Base-by-base conservation (phyloP, 2,888 invertebrate species). In the Bombyx huttoni region DNA sequence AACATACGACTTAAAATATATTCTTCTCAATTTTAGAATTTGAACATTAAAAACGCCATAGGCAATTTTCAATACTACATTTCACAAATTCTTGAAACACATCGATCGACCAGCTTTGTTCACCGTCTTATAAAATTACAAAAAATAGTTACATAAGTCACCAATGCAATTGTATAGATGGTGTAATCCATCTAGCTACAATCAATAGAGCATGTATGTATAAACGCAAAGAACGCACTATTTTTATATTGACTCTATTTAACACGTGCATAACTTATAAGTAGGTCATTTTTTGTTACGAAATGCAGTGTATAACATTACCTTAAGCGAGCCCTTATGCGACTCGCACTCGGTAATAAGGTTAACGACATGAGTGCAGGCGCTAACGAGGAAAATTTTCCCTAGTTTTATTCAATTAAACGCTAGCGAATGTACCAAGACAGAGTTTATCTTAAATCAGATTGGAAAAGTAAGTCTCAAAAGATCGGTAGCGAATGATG, bases 341-440 rank as follows among this genome's bases (percentile, higher is more conserved):
- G 70, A 70, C 69, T 67, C 69, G 62, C 71, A 68, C 68, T 67
- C 65, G 62, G 74, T 81, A 79, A 81, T 80, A 75, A 78, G 81
- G 80, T 81, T 81, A 82, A 82, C 78, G 80, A 81, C 75, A 67
- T 67, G 69, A 68, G 68, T 68, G 75, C 72, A 75, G 71, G 73
- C 67, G 66, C 71, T 76, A 80, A 78, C 73, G 75, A 75, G 74
- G 61, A 65, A 68, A 66, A 69, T 70, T 69, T 72, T 70, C 67
- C 65, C 63, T 62, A 59, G 67, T 68, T 78, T 75, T 67, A 76
- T 73, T 75, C 60, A 71, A 74, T 74, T 70, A 68, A 64, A 75
- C 72, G 67, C 61, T 40, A 57, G 61, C 53, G 59, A 57, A 59
- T 58, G 54, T 57, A 49, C 50, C 54, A 49, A 40, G 49, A 45